Percentiles rank a stretch among this genome's conserved stretches.
phyloP scores from a whole-genome alignment of 1,140 invertebrate species.

The Drosophila melanica region DNA sequence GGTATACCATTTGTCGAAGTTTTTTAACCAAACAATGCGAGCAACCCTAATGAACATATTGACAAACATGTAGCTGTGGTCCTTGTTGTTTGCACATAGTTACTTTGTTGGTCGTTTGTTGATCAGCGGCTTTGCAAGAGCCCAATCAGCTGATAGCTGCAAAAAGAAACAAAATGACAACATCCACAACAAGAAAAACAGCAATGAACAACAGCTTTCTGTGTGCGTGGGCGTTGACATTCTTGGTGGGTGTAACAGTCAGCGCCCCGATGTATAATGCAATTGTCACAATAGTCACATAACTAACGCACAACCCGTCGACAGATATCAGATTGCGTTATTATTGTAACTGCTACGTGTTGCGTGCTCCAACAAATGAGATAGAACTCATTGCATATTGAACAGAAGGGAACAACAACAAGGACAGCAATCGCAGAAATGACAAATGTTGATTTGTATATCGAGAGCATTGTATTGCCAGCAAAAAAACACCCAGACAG shows the following conservation, averaged over 20 bases:
- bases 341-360: conserved; percentile 17
- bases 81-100: conserved; percentile 9
- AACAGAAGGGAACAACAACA: conserved; percentile 1
- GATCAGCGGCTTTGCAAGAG: conserved; percentile 26
- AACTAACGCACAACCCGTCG: conserved; percentile 22
- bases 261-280: conserved; percentile 9
- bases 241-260: conserved; percentile 5
- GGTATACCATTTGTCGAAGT: too few species aligned
- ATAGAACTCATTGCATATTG: conserved; percentile 3
- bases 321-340: conserved; percentile 18
- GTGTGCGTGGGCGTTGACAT: conserved; percentile 7
- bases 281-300: conserved; percentile 30
- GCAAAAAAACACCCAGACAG: not conserved
- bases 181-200: conserved; percentile 3
- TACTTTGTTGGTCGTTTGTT: conserved; percentile 18
- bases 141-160: conserved; percentile 25
- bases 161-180: not conserved
- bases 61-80: conserved; percentile 7
- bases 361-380: conserved; percentile 7
- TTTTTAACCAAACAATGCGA: not conserved
- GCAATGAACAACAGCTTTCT: conserved; percentile 4
- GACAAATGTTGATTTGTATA: conserved; percentile 12
- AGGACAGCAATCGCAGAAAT: not conserved
- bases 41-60: conserved; percentile 8
- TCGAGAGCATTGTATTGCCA: not conserved